phyloP scores from a whole-genome alignment of 2,888 invertebrate species.

The Watsonalla binaria region DNA sequence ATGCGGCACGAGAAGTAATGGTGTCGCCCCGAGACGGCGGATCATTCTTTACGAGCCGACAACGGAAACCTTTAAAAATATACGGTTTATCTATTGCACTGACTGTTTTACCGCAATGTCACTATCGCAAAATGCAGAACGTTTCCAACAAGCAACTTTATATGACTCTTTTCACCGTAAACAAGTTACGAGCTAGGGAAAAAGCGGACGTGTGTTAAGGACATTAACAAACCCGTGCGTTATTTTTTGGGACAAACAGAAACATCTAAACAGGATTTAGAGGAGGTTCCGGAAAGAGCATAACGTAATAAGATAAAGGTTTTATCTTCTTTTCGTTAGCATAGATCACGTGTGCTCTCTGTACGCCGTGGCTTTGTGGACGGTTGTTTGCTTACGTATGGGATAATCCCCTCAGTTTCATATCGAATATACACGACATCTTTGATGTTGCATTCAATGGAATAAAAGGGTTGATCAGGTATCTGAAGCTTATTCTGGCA shows the following conservation, averaged over 20 bases:
- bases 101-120: conserved; percentile 1
- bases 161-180: neutral
- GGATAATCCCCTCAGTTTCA: conserved; percentile 65
- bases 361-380: conserved; percentile 50
- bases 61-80: conserved; percentile 65
- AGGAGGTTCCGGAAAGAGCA: conserved; percentile 31
- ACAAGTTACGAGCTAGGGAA: neutral
- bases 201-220: neutral
- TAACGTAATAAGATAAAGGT: conserved; percentile 73
- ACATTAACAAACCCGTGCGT: neutral
- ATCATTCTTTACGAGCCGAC: conserved; percentile 77
- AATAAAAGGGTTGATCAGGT: conserved; percentile 36
- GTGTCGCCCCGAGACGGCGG: conserved; percentile 64
- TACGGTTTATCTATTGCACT: conserved; percentile 45
- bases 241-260: conserved; percentile 11
- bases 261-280: conserved; percentile 24
- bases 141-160: neutral
- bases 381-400: conserved; percentile 59
- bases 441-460: conserved; percentile 44
- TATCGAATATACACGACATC: conserved; percentile 46
- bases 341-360: conserved; percentile 57
- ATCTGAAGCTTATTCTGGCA: conserved; percentile 3
- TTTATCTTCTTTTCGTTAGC: conserved; percentile 73
- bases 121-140: neutral
- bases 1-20: conserved; percentile 70